Base-by-base conservation (phyloP, 1,140 invertebrate species). In the Wiebesia pumilae region DNA sequence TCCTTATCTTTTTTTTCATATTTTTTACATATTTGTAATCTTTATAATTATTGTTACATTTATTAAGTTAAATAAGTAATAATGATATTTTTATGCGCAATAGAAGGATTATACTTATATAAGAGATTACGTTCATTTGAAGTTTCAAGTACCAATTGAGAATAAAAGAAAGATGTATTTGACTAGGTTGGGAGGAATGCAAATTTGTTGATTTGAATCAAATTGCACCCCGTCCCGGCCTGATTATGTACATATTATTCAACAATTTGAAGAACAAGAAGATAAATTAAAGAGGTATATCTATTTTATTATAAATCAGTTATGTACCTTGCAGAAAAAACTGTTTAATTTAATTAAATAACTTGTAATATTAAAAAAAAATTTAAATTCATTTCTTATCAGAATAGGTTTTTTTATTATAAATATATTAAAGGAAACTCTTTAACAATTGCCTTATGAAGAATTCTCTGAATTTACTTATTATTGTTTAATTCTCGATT, bases 211-310 rank as follows among this genome's bases (percentile, higher is more conserved):
- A 88, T 89, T 91, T 87, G 51, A 88, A 89, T 91, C 91, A 92
- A 90, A 92, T 92, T 92, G 91, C 91, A 92, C 91, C 89, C 88
- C 85, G 91, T 92, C 91, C 91, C 91, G 91, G 91, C 91, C 91
- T 92, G 90, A 90, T 91, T 90, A 89, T 87, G 89, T 85, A 51
- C 81, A 87, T 84, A 78, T 79, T 38, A 35, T 78, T 88, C 89
- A 87, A 75, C 89, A 12, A 43, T 81, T 58, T 30, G 24, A 73
- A 33, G 1, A 65, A 67, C 27, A 47, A 69, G 35, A 73, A 65
- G 58, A 30, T 81, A 4, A 35, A 0, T 62, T 35, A 7, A 33
- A 58, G 58, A n/a, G 21, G 33, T 27, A 69, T 27, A 75, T 21
- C 30, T 38, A 51, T 30, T 54, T 54, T 54, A 14, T 54, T 16